phyloP scores from a whole-genome alignment of 2,888 invertebrate genomes.

The Conistra vaccinii region DNA sequence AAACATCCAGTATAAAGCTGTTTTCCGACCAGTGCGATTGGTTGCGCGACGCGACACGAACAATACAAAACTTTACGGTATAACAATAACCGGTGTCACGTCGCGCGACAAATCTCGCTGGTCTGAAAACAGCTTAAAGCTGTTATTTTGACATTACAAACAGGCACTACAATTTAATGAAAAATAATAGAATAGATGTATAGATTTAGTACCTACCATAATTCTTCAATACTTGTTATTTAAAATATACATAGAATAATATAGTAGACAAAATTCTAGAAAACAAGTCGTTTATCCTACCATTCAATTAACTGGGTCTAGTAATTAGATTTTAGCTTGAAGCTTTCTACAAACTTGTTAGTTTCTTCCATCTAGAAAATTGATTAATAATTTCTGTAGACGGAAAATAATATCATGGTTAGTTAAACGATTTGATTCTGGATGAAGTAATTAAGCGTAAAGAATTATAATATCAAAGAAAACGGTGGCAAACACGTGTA shows the following conservation, averaged over 20 bases:
- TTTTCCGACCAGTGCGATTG: no score
- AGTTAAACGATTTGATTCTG: slow-evolving; percentile 36
- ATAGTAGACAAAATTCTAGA: neutral
- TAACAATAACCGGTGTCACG: no score
- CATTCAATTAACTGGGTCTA: slow-evolving; percentile 30
- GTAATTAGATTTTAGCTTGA: slow-evolving; percentile 39
- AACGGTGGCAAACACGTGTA: slow-evolving; percentile 1
- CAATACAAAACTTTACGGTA: no score
- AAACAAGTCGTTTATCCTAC: slow-evolving; percentile 12
- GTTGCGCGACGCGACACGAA: no score
- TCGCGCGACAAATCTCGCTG: no score
- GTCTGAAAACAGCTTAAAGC: no score
- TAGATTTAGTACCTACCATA: neutral
- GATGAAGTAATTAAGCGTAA: slow-evolving; percentile 8
- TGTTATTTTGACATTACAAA: no score
- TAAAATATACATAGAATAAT: slow-evolving; percentile 6
- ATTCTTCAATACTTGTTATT: neutral
- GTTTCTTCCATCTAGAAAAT: slow-evolving; percentile 43
- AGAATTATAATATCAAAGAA: slow-evolving; percentile 13
- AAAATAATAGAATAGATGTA: no score
- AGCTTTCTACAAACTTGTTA: slow-evolving; percentile 42
- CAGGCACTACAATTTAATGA: no score
- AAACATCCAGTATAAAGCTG: no score
- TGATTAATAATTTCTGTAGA: slow-evolving; percentile 42
- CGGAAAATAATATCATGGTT: slow-evolving; percentile 41